Percentiles rank a stretch among this genome's conserved stretches.
phyloP scores from a whole-genome alignment of 2,888 invertebrate species.

The Mythimna vitellina region DNA sequence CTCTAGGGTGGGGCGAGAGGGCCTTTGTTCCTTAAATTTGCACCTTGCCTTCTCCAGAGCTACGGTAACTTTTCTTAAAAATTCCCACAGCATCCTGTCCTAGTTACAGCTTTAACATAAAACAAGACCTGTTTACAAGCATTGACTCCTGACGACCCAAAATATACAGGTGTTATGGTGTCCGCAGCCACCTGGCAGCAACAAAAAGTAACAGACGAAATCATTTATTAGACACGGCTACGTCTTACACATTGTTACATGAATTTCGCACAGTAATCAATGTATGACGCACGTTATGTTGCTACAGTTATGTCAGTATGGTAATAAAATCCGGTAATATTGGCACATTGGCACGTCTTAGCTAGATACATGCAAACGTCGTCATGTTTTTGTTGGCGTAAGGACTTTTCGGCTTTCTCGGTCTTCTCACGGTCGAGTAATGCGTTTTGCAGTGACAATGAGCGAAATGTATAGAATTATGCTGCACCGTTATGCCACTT shows the following conservation, averaged over 20 bases:
- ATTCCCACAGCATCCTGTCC: background rate
- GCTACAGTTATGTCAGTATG: constrained; percentile 65
- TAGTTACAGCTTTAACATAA: constrained; percentile 8
- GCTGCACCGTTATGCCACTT: constrained; percentile 74
- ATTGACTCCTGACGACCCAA: constrained; percentile 1
- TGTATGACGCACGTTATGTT: constrained; percentile 63
- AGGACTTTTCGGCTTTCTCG: constrained; percentile 69
- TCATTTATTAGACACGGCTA: constrained; percentile 51
- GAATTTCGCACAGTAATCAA: constrained; percentile 58
- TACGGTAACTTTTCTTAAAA: no score
- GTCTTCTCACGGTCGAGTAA: constrained; percentile 72
- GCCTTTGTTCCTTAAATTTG: no score
- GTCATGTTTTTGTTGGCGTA: constrained; percentile 23
- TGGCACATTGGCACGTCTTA: constrained; percentile 63
- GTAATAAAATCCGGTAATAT: constrained; percentile 54
- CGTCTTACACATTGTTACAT: constrained; percentile 61
- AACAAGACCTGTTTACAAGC: background rate
- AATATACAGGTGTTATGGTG: background rate
- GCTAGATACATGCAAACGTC: constrained; percentile 1
- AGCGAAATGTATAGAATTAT: constrained; percentile 69
- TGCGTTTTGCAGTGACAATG: constrained; percentile 63
- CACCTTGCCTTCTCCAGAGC: no score
- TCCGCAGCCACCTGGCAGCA: background rate
- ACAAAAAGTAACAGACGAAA: constrained; percentile 24
- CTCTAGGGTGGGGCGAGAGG: no score